Percentiles rank a stretch among this genome's conserved stretches.
phyloP scores from a whole-genome alignment of 2,888 invertebrate species.

The Volucella zonaria region DNA sequence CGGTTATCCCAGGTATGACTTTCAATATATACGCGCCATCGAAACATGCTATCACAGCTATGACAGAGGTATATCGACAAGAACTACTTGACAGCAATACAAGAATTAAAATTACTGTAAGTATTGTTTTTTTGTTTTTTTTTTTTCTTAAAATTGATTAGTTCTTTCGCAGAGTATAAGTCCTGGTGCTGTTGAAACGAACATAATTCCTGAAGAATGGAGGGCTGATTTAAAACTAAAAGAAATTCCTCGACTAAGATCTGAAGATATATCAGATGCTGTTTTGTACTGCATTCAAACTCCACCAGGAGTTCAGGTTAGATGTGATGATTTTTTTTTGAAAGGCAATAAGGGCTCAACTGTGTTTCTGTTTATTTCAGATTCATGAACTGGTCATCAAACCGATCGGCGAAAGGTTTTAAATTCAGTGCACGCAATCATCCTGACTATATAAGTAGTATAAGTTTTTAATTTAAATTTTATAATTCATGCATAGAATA shows the following conservation, averaged over 20 bases:
- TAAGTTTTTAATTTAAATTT: too few species aligned
- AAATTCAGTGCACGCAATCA: constrained; percentile 19
- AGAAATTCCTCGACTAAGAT: constrained; percentile 77
- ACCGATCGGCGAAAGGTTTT: constrained; percentile 77
- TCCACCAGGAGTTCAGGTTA: constrained; percentile 80
- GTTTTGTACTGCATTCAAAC: constrained; percentile 79
- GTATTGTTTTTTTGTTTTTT: constrained; percentile 16
- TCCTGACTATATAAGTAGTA: neutral
- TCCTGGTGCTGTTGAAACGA: constrained; percentile 81
- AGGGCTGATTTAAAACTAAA: constrained; percentile 78
- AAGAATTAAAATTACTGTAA: constrained; percentile 80
- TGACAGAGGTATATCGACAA: constrained; percentile 81
- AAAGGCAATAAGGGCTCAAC: neutral
- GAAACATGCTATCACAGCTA: constrained; percentile 81
- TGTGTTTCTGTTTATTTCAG: constrained; percentile 24
- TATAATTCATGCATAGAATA: too few species aligned
- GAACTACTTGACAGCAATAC: constrained; percentile 80
- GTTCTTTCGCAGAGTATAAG: constrained; percentile 77
- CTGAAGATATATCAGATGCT: constrained; percentile 80
- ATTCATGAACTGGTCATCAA: constrained; percentile 75
- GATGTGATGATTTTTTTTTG: neutral
- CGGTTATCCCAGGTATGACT: constrained; percentile 79
- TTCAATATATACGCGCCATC: constrained; percentile 82
- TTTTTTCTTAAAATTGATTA: too few species aligned
- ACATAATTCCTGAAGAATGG: constrained; percentile 80